Conservation (phyloP, 92 coral and sea anemone species). For the Pocillopora grandis region DNA sequence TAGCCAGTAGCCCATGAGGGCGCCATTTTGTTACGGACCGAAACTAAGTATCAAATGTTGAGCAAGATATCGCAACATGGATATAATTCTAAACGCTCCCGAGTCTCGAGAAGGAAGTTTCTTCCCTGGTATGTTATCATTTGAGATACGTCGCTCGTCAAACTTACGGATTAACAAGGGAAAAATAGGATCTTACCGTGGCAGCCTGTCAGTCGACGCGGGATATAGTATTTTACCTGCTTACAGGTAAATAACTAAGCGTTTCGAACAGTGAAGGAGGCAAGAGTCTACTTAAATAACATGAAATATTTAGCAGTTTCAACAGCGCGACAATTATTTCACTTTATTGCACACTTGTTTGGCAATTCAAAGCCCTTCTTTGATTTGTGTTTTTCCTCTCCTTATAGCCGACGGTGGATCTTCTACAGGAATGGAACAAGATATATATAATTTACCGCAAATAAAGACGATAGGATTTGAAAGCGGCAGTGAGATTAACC, state of each 20-base stretch:
- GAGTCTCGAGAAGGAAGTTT: neutral
- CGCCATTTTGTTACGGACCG: constrained; percentile 1
- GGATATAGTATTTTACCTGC: constrained; percentile 44
- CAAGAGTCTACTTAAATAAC: constrained; percentile 17
- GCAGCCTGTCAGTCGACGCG: constrained; percentile 17
- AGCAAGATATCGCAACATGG: neutral
- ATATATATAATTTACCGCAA: neutral
- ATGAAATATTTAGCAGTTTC: constrained; percentile 68
- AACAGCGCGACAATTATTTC: constrained; percentile 7
- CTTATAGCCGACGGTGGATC: neutral
- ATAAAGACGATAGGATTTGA: neutral
- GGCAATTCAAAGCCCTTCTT: neutral
- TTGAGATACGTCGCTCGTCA: neutral
- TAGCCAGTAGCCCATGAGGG: neutral
- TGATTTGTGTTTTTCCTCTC: neutral
- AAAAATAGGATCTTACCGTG: constrained; percentile 19
- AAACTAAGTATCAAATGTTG: neutral
- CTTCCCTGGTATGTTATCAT: neutral
- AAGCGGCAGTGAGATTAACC: constrained; percentile 1
- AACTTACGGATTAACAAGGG: neutral
- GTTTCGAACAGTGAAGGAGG: constrained; percentile 15
- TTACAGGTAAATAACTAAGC: constrained; percentile 46
- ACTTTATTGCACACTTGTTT: constrained; percentile 37
- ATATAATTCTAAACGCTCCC: neutral
- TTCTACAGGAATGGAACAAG: neutral